phyloP scores from a whole-genome alignment of 2,113 vertebrate genomes.

The Saccopteryx leptura region DNA sequence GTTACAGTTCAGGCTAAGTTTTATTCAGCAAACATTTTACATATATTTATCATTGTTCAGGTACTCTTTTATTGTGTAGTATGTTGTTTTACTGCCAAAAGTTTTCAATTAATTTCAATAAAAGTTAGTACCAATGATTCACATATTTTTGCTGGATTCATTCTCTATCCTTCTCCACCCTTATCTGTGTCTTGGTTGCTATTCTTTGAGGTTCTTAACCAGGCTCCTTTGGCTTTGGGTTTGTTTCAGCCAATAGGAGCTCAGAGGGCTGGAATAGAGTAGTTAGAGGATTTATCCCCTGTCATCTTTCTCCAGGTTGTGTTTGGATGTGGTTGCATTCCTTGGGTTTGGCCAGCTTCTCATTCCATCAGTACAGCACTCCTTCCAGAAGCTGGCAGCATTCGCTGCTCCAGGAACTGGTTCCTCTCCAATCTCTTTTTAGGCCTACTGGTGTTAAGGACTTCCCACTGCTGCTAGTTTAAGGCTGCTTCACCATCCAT shows the following conservation, averaged over 20 bases:
- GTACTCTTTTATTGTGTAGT: neutral
- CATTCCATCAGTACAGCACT: neutral
- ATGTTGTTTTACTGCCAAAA: neutral
- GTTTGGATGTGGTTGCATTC: neutral
- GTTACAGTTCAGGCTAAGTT: neutral
- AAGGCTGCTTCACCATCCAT: neutral
- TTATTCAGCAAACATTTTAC: neutral
- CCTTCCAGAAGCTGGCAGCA: neutral
- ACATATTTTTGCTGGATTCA: neutral
- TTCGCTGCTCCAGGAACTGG: neutral
- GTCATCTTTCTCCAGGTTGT: neutral
- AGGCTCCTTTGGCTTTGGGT: neutral
- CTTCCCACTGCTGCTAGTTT: neutral
- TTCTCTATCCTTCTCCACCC: neutral
- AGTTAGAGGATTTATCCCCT: neutral
- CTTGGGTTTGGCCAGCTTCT: neutral
- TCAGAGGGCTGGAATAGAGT: neutral
- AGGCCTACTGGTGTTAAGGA: neutral
- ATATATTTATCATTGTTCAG: neutral
- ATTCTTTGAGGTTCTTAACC: neutral
- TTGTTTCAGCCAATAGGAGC: neutral
- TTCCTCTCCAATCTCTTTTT: neutral
- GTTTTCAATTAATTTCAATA: slow-evolving; percentile 1
- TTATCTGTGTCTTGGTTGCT: neutral
- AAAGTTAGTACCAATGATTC: neutral